Evolutionary conservation across 2,888 invertebrate species (phyloP), one percentile per base, ranked within the genome.

Genomic region (Orthonevra nobilis): DNA sequence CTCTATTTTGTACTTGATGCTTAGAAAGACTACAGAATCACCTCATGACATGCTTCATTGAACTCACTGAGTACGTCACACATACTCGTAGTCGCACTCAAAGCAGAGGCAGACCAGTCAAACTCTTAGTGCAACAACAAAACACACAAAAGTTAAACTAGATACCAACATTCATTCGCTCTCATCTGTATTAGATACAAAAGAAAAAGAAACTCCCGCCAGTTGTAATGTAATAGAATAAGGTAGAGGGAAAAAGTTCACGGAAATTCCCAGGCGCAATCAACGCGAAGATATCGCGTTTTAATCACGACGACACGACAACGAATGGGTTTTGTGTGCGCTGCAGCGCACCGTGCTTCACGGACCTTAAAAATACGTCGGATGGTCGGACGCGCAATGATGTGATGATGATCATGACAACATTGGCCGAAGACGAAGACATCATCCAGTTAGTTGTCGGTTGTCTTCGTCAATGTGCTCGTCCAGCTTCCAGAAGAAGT

Each of bases 291-390:
- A 81, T 81, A 81, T 81, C 81, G 81, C 69, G 56, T 81, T 81
- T 81, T 74, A 81, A 81, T 81, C 81, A 81, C 74, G 81, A 81
- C 74, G 81, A 74, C 81, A 81, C 61, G 74, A 74, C 63, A 73
- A 61, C 79, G 61, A 56, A 56, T 68, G 56, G 52, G 60, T 56
- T 48, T 66, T 79, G 60, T 79, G 34, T 54, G 61, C 56, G n/a
- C 32, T n/a, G 20, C 28, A 20, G 10, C 3, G 19, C 23, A 10
- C 50, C 32, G 44, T 46, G 61, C 36, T 38, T 38, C 44, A 72
- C 54, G 63, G 63, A 63, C 50, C 58, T 44, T 38, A 66, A 38
- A 66, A 52, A 9, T 14, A 12, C 3, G 1, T n/a, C 19, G 15
- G 7, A 46, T 46, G 54, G 44, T 36, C 54, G 26, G 52, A 56